Base-by-base conservation (phyloP, 2,113 vertebrate species). In the Falco punctatus region DNA sequence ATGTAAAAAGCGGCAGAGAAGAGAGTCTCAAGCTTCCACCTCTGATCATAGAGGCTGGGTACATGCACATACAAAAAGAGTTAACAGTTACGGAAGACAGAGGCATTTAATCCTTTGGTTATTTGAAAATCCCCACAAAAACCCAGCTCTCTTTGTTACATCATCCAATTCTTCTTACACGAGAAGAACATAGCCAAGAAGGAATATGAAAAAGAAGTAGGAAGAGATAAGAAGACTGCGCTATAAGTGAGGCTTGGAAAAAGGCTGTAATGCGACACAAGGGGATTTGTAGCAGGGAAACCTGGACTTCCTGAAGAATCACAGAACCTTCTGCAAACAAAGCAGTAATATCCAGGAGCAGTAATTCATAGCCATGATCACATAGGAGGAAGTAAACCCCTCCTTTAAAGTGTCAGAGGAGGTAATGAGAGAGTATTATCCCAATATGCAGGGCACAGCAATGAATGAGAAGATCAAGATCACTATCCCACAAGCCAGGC, bases 221-320 rank as follows among this genome's bases (percentile, higher is more conserved):
- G 62, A 75, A 74, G 18, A 46, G 11, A n/a, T 35, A 28, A 52
- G 81, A 79, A 67, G 24, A 58, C 32, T 32, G 13, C 13, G 10
- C 26, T 33, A 8, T 16, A 78, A 5, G 2, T 20, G 19, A 80
- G 24, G 14, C 22, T 74, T 23, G 12, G 24, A 78, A 87, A 72
- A 73, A 71, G 28, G 2, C 55, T 74, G 7, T 32, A 51, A 8
- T 0, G 2, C 32, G 75, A 77, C 57, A 90, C 70, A 88, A 48
- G 22, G 26, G 26, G 51, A 75, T 73, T 58, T 74, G 42, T 26
- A 81, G 67, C 64, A 73, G 82, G 75, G 90, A 92, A 94, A 88
- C 75, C 46, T 67, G 42, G 51, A 92, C 90, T 93, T 96, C 90
- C 92, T 86, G 90, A 81, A 93, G 83, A 86, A 86, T 78, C 55